Percentiles rank a stretch among this genome's conserved stretches.
phyloP scores from a whole-genome alignment of 2,797 vertebrate species.

The Syndactyla subalaris region DNA sequence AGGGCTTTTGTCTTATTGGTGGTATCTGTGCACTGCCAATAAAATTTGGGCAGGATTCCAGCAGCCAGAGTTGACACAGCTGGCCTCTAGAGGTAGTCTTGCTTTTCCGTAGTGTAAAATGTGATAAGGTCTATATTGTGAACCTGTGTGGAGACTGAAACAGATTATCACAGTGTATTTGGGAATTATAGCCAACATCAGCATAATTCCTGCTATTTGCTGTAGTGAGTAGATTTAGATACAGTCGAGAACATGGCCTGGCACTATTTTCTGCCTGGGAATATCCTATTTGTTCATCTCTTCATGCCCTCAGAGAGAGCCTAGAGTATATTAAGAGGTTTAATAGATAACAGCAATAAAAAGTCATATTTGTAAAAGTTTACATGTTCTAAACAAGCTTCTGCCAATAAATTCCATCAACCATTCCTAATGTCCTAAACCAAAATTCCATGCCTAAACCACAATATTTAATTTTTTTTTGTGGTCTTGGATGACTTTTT shows the following conservation, averaged over 20 bases:
- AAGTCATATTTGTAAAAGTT: neutral
- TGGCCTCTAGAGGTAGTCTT: constrained; percentile 37
- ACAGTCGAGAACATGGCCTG: neutral
- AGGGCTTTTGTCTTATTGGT: neutral
- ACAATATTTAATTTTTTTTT: neutral
- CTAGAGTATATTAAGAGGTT: neutral
- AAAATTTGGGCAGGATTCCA: neutral
- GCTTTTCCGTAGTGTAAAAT: neutral
- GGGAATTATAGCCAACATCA: neutral
- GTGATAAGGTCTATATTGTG: neutral
- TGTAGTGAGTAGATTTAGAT: neutral
- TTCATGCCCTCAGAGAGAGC: neutral
- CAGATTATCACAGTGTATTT: neutral
- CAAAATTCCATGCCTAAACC: neutral
- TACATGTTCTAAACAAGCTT: neutral
- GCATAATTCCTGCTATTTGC: neutral
- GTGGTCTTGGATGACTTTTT: neutral
- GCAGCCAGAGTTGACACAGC: constrained; percentile 13
- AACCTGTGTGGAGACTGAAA: neutral
- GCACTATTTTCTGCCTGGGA: neutral
- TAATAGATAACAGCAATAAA: neutral
- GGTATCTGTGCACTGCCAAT: neutral
- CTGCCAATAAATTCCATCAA: neutral
- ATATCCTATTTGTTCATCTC: constrained; percentile 4
- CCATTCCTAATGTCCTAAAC: neutral